Percentiles rank a stretch among this genome's conserved stretches.
Conservation (phyloP, 2,888 invertebrate genomes). For the Lissocephala sabroskyi region DNA sequence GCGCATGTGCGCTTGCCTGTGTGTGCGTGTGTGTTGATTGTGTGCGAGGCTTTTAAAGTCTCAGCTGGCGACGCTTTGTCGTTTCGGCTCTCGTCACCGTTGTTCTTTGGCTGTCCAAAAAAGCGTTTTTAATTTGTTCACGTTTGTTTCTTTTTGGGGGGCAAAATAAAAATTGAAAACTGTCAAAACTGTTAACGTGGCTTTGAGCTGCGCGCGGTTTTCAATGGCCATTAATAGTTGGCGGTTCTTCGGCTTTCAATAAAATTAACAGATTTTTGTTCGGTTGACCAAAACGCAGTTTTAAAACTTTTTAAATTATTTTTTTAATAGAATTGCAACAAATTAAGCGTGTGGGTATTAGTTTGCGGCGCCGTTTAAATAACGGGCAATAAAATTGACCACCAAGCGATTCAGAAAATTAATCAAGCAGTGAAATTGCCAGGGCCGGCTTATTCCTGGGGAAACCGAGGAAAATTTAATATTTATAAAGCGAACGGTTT, state of each 20-base stretch:
- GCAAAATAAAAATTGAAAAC: constrained; percentile 40
- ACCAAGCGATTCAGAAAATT: neutral
- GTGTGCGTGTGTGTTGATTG: neutral
- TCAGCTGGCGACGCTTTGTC: constrained; percentile 47
- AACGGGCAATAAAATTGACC: neutral
- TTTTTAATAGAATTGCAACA: neutral
- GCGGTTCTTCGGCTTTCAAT: neutral
- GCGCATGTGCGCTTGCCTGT: neutral
- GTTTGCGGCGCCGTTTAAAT: too few species aligned
- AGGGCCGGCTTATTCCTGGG: neutral
- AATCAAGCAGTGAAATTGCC: constrained; percentile 1
- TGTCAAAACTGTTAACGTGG: constrained; percentile 56
- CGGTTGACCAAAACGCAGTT: too few species aligned
- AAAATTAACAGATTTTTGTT: too few species aligned
- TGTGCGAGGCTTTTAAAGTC: constrained; percentile 23
- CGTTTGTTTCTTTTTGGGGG: neutral
- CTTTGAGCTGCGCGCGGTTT: constrained; percentile 7
- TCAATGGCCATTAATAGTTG: constrained; percentile 36
- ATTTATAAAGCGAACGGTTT: constrained; percentile 26
- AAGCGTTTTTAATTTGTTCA: constrained; percentile 50
- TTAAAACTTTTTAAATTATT: constrained; percentile 1
- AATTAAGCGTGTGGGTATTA: too few species aligned
- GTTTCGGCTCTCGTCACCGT: too few species aligned
- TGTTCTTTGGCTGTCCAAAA: neutral
- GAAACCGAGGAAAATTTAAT: constrained; percentile 24